Evolutionary conservation across 1,140 invertebrate genomes (phyloP), one percentile per base, ranked within the genome.

Genomic region (Gerris buenoi): DNA sequence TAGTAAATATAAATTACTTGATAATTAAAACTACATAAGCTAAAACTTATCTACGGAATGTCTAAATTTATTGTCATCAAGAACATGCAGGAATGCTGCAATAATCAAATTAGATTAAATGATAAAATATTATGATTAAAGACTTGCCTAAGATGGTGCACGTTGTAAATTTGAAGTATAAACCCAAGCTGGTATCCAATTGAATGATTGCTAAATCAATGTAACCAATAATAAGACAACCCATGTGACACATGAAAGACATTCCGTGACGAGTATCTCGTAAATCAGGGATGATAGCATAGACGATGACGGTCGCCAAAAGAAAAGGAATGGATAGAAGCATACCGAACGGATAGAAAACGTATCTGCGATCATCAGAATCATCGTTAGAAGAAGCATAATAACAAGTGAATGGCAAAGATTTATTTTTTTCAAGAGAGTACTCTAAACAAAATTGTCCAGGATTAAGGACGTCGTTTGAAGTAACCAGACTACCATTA

Each of bases 311-410:
- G 1, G 88, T 89, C 0, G 82, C 78, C 33, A 87, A 67, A 25
- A 89, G 80, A 70, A 88, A 89, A 0, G 86, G 85, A 15, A 88
- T 81, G 1, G 88, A 90, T 3, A 88, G 76, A 0, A 86, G 74
- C 73, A 89, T 81, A 26, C 85, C 86, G 18, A 77, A 60, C 0
- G 72, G 74, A 62, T 76, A 75, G 10, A 74, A 3, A 25, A 22
- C 59, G n/a, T 22, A 25, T 22, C 22, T 25, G 5, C 10, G 59
- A 22, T 61, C 22, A 25, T n/a, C 59, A 5, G 3, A 3, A 3
- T n/a, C 5, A 22, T 61, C 22, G 22, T n/a, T 22, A 5, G 3
- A 3, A 5, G 33, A 5, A 10, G 33, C 5, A 46, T 46, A 46
- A 18, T 46, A 46, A 25, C 59, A 61, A 22, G 3, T 5, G 59